Evolutionary conservation across 2,113 vertebrate species (phyloP).

Genomic region (Eurystomus gularis): DNA sequence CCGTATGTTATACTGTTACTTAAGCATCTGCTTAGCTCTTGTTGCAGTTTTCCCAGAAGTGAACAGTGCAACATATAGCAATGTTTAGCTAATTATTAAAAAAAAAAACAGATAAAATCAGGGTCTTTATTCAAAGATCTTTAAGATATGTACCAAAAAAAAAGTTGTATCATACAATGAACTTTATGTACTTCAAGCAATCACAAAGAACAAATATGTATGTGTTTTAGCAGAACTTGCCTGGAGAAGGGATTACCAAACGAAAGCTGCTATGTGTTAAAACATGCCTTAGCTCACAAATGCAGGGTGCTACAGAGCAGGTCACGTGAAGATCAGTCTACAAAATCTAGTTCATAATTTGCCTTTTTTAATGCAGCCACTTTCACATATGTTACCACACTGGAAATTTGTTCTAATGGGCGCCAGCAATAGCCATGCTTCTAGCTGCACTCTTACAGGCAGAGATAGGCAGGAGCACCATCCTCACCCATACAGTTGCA

Average conservation of each 20-base stretch:
- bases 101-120: background rate
- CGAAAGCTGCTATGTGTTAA: conserved; percentile 2
- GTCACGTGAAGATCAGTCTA: background rate
- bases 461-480: background rate
- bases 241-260: background rate
- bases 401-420: rapidly evolving
- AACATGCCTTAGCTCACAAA: background rate
- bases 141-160: background rate
- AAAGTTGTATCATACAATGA: background rate
- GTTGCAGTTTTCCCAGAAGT: background rate
- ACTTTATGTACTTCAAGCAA: background rate
- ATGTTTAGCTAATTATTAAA: background rate
- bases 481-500: background rate
- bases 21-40: background rate
- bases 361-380: too few species aligned
- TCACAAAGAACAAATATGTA: background rate
- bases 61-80: background rate
- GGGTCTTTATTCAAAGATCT: background rate
- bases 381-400: background rate
- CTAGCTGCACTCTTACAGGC: background rate
- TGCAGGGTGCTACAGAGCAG: background rate
- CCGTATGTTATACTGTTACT: rapidly evolving
- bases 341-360: background rate
- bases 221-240: background rate
- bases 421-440: background rate